Percentiles rank a stretch among this genome's conserved stretches.
Evolutionary conservation across 1,140 invertebrate species (phyloP).

Genomic region (Xylocopa sonorina): DNA sequence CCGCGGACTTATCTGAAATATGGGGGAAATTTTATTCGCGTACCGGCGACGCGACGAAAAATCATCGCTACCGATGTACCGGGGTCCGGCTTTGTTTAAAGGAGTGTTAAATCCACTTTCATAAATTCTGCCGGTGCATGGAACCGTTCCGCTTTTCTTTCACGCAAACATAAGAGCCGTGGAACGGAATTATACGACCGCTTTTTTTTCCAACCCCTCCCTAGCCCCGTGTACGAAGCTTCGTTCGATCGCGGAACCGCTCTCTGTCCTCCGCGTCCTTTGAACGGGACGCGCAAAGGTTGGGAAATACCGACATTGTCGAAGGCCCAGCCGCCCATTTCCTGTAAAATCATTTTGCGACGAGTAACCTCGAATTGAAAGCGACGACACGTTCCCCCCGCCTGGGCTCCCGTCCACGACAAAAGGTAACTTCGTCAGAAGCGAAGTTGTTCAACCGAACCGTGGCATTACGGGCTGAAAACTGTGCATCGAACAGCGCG

Average conservation of each 20-base stretch:
- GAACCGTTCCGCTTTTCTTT: not conserved
- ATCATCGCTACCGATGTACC: not conserved
- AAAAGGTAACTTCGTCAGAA: not conserved
- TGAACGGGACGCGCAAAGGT: not conserved
- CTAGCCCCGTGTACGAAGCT: not conserved
- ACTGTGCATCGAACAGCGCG: not conserved
- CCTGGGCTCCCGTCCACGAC: not conserved
- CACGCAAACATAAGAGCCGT: not conserved
- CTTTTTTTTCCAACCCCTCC: not conserved
- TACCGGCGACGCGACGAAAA: not conserved
- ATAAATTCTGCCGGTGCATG: constrained; percentile 12
- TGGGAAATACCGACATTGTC: not conserved
- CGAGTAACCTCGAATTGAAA: not conserved
- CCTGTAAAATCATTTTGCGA: not conserved
- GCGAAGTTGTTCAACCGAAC: no score
- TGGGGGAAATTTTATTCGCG: not conserved
- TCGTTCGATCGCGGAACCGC: not conserved
- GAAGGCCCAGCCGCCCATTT: not conserved
- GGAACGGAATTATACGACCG: not conserved
- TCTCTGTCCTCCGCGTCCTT: not conserved
- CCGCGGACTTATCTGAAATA: constrained; percentile 1
- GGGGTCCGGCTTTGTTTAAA: constrained; percentile 28
- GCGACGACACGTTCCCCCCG: not conserved
- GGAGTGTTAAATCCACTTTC: constrained; percentile 24
- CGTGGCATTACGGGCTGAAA: no score